Percentiles rank a stretch among this genome's conserved stretches.
phyloP scores from a whole-genome alignment of 2,797 vertebrate genomes.

The Micrastur ruficollis region DNA sequence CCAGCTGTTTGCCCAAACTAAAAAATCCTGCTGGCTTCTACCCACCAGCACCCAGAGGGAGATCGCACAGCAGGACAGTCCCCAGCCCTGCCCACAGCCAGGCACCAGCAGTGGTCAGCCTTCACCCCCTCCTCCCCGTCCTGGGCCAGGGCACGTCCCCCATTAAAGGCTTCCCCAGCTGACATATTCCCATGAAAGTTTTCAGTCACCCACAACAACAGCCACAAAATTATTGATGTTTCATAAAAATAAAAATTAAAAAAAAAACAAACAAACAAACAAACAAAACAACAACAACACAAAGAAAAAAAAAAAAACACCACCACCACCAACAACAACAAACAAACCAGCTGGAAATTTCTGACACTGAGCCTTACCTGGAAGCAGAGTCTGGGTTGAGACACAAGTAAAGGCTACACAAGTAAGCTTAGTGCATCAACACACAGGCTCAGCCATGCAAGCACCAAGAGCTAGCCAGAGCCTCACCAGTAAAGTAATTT shows the following conservation, averaged over 20 bases:
- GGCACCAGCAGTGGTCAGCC: not conserved
- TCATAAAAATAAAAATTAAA: not conserved
- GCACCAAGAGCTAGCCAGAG: not conserved
- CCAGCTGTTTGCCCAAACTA: not conserved
- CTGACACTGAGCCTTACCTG: not conserved
- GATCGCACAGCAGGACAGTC: too few species aligned
- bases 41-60: not conserved
- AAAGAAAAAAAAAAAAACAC: too few species aligned
- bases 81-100: not conserved
- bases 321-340: too few species aligned
- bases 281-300: too few species aligned
- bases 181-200: not conserved
- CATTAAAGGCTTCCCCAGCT: not conserved
- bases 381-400: not conserved
- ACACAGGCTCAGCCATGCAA: not conserved
- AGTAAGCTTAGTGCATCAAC: not conserved
- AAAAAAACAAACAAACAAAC: not conserved
- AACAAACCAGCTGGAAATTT: not conserved
- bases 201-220: rapidly evolving
- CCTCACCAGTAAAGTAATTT: too few species aligned
- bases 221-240: not conserved
- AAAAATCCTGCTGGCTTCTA: not conserved
- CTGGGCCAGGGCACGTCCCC: not conserved
- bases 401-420: not conserved
- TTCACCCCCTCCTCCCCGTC: not conserved